Conservation (phyloP, 2,113 vertebrate genomes). For the Triplophysa rosa region DNA sequence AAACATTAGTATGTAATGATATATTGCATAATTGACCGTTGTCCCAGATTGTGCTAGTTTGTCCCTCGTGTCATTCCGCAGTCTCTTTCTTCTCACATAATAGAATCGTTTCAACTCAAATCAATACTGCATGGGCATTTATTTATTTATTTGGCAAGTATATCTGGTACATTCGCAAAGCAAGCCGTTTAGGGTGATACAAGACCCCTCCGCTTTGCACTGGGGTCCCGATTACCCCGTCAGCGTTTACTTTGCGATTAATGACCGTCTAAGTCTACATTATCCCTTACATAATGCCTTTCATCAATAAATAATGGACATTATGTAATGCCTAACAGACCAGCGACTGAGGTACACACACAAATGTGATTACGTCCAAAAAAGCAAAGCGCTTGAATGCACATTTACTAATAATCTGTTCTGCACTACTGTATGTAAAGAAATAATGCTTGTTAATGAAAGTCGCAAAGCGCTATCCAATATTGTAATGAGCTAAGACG, state of each 20-base stretch:
- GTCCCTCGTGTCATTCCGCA: background rate
- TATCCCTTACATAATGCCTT: constrained; percentile 17
- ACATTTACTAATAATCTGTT: constrained; percentile 5
- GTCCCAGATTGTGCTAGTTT: background rate
- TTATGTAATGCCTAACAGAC: constrained; percentile 6
- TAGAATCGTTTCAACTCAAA: background rate
- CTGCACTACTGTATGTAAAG: background rate
- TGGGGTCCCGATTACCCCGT: background rate
- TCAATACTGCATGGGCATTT: constrained; percentile 4
- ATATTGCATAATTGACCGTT: background rate
- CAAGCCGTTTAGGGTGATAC: background rate
- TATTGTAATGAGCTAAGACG: constrained; percentile 1
- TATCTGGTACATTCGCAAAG: background rate
- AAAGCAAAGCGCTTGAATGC: background rate
- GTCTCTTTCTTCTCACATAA: constrained; percentile 15
- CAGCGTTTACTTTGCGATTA: background rate
- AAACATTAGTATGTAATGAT: background rate
- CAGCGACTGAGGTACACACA: background rate
- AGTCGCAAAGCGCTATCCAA: background rate
- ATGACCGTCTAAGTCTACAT: constrained; percentile 1
- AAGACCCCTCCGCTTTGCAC: background rate
- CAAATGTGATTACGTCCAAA: background rate
- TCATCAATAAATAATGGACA: constrained; percentile 21
- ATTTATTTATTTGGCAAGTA: background rate
- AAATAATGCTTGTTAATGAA: background rate